These are phyloP conservation scores for Carterocephalus palaemon DNA, from an alignment of 2,888 invertebrate species.

Conservation along the genomic window DNA sequence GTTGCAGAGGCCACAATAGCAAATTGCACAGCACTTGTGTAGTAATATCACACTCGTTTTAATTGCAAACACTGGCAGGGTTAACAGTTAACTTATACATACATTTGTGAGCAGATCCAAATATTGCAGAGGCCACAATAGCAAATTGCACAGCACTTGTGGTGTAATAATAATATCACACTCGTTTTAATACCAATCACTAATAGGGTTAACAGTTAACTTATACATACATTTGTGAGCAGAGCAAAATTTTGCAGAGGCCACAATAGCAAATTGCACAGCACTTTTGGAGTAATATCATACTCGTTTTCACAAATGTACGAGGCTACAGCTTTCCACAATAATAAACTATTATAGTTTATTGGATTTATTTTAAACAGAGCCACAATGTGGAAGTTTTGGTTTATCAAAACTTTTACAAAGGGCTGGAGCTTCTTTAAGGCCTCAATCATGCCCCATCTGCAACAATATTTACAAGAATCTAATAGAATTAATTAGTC, in stretches of 20 bases:
- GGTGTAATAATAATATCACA: too few species aligned
- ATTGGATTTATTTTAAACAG: conserved; percentile 37
- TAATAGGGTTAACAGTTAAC: conserved; percentile 6
- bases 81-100: too few species aligned
- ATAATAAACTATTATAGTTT: conserved; percentile 38
- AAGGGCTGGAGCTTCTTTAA: conserved; percentile 40
- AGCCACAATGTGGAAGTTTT: conserved; percentile 31
- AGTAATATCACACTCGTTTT: too few species aligned
- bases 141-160: too few species aligned
- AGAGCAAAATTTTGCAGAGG: conserved; percentile 44
- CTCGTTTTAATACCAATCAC: too few species aligned
- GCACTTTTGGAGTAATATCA: conserved; percentile 28
- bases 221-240: conserved; percentile 45
- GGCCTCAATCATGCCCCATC: conserved; percentile 35
- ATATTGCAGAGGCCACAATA: too few species aligned
- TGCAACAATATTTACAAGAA: too few species aligned
- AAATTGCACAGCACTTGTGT: too few species aligned
- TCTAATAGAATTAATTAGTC: too few species aligned
- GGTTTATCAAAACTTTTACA: conserved; percentile 38
- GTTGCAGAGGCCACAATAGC: too few species aligned
- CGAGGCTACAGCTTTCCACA: conserved; percentile 55
- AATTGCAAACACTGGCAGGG: too few species aligned
- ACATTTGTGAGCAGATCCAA: too few species aligned
- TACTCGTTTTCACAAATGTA: conserved; percentile 35
- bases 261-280: conserved; percentile 47